phyloP scores from a whole-genome alignment of 2,113 vertebrate species.

The Myotis yumanensis region DNA sequence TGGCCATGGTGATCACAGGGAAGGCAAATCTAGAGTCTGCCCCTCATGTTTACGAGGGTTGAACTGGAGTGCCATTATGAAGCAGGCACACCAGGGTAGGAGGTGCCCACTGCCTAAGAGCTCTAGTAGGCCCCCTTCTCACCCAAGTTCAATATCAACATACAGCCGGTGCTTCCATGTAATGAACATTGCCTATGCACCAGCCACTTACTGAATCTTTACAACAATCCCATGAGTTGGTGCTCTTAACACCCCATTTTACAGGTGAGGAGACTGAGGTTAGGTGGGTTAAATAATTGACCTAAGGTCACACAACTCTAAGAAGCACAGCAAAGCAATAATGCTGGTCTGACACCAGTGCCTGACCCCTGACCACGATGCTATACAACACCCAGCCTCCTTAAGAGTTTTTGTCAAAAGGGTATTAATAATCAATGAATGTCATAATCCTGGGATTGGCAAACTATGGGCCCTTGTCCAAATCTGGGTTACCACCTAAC shows the following conservation, averaged over 20 bases:
- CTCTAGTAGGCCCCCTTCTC: not conserved
- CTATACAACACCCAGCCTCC: not conserved
- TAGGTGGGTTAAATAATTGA: not conserved
- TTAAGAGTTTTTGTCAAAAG: not conserved
- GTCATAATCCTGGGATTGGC: not conserved
- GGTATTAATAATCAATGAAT: not conserved
- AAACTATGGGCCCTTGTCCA: not conserved
- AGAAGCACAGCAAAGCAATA: not conserved
- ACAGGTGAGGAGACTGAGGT: not conserved
- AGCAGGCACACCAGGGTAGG: accelerated
- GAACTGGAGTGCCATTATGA: accelerated
- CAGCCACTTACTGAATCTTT: not conserved
- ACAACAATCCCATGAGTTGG: not conserved
- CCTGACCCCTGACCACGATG: not conserved
- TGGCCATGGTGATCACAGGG: accelerated
- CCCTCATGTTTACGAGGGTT: not conserved
- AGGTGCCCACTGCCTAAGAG: not conserved
- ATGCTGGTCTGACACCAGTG: not conserved
- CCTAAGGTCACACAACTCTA: not conserved
- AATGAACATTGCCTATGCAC: not conserved
- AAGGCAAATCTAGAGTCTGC: not conserved
- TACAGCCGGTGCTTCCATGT: too few relatives aligned
- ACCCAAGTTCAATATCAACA: not conserved
- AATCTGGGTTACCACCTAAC: not conserved
- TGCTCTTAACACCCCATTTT: not conserved